These are phyloP conservation scores for Onychorhynchus coronatus DNA, from an alignment of 2,113 vertebrate species.

Conservation along the genomic window DNA sequence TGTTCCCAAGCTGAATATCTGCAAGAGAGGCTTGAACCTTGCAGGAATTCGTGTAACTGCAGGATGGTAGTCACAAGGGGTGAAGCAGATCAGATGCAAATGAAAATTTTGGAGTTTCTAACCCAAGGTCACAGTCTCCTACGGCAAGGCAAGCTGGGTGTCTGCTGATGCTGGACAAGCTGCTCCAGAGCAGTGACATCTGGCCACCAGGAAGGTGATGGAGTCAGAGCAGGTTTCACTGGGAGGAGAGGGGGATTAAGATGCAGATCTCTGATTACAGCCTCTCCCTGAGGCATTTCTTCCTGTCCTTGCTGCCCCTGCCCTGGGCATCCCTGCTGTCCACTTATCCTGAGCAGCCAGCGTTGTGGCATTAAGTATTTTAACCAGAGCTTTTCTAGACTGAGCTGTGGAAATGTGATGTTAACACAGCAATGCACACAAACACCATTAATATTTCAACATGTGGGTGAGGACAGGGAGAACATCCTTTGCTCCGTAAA, in stretches of 20 bases:
- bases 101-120: not conserved
- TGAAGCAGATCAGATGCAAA: not conserved
- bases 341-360: rapidly evolving
- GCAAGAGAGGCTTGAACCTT: not conserved
- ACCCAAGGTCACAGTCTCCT: rapidly evolving
- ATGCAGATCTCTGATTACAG: not conserved
- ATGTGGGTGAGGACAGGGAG: conserved; percentile 6
- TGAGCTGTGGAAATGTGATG: not conserved
- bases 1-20: not conserved
- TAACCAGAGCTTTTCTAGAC: not conserved
- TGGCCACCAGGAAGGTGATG: not conserved
- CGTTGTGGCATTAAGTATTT: not conserved
- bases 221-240: not conserved
- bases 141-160: not conserved
- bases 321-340: not conserved
- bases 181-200: rapidly evolving
- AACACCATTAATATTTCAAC: conserved; percentile 49
- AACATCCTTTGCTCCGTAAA: conserved; percentile 8
- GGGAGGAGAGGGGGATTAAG: not conserved
- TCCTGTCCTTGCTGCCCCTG: not conserved
- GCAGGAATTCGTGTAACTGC: not conserved
- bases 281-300: not conserved
- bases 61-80: rapidly evolving
- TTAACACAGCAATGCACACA: not conserved
- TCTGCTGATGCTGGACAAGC: rapidly evolving